Base-by-base conservation (phyloP, 2,113 vertebrate genomes). In the Paracanthobrama guichenoti region DNA sequence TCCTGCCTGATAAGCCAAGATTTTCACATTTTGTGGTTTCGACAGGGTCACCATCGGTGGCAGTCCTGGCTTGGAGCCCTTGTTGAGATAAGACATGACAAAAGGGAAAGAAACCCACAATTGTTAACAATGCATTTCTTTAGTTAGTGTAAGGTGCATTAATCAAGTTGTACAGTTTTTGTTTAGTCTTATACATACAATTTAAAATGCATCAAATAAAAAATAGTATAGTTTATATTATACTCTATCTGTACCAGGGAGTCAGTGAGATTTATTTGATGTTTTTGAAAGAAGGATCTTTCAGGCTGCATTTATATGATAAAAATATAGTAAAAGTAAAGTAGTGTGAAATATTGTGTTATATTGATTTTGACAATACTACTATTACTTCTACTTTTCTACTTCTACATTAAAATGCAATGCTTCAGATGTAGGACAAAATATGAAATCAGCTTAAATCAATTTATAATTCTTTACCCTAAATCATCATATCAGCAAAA, bases 1-100 rank as follows among this genome's bases (percentile, higher is more conserved):
- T 89, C 74, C 86, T 82, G 64, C 53, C 88, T 64, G 93, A 94
- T 93, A 93, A 92, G 91, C 79, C 86, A 50, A 89, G 88, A 88
- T 90, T 90, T 90, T 91, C 84, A 81, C 82, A 81, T 86, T 82
- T 88, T 73, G 82, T 84, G 74, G 66, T 55, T 87, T 22, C 24
- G 55, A 72, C 78, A 26, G 26, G 74, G 79, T 64, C 44, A 74
- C 46, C 0, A 2, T 74, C 7, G 8, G 28, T 42, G 66, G 66
- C 31, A 69, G 16, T 39, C 35, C 31, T 39, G 31, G 10, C 20
- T 42, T 71, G 67, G 18, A 22, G 35, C 35, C 18, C 35, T 71
- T 12, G 39, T 44, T 71, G 22, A 71, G 39, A 44, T 50, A 81
- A 76, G 20, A 53, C 69, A 75, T 83, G 81, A 42, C 64, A 67